phyloP scores from a whole-genome alignment of 2,797 vertebrate species.

The Catostomus latipinnis region DNA sequence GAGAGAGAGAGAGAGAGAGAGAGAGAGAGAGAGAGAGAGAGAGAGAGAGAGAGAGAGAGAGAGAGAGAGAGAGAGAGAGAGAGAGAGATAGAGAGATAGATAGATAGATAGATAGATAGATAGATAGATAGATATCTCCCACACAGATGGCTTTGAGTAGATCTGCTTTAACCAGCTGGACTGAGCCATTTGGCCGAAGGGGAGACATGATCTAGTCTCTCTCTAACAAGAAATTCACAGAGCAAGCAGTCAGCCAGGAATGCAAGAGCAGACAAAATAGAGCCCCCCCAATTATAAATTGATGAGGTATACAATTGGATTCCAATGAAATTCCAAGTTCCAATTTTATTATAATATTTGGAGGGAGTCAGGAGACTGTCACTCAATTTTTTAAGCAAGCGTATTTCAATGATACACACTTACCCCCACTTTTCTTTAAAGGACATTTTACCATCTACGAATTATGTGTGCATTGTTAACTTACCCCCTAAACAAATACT shows the following conservation, averaged over 20 bases:
- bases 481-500: slow-evolving; percentile 27
- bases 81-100: too few species aligned
- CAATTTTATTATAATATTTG: background rate
- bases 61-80: slow-evolving; percentile 1
- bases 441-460: slow-evolving; percentile 32
- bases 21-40: too few species aligned
- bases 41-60: too few species aligned
- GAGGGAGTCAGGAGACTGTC: slow-evolving; percentile 20
- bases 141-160: slow-evolving; percentile 26
- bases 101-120: too few species aligned
- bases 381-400: slow-evolving; percentile 18
- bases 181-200: background rate
- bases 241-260: slow-evolving; percentile 27
- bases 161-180: slow-evolving; percentile 24
- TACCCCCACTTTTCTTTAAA: slow-evolving; percentile 15
- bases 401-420: slow-evolving; percentile 17
- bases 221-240: slow-evolving; percentile 3
- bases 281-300: slow-evolving; percentile 21
- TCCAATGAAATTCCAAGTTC: slow-evolving; percentile 14
- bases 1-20: too few species aligned
- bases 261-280: slow-evolving; percentile 22
- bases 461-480: slow-evolving; percentile 47
- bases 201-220: slow-evolving; percentile 29
- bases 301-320: slow-evolving; percentile 18
- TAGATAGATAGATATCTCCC: too few species aligned